Conservation (phyloP, 1,140 invertebrate genomes). For the Caenorhabditis briggsae region DNA sequence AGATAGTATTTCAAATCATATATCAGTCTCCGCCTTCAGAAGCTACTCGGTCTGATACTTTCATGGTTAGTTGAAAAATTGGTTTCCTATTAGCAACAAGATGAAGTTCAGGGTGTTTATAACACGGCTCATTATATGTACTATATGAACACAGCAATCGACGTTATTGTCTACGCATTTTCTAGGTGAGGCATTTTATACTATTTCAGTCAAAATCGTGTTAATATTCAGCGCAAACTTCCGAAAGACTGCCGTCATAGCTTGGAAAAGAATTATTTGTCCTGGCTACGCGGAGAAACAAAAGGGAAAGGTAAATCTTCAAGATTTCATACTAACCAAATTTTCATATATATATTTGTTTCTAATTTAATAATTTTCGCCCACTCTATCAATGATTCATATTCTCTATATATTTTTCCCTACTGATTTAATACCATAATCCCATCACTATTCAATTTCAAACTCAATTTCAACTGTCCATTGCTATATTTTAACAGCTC, state of each 20-base stretch:
- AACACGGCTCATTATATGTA: constrained; percentile 77
- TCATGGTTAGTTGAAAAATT: neutral
- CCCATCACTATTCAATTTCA: neutral
- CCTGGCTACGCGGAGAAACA: constrained; percentile 55
- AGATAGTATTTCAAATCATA: constrained; percentile 59
- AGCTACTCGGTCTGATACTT: constrained; percentile 4
- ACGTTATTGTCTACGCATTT: constrained; percentile 77
- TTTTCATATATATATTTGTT: neutral
- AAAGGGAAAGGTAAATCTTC: constrained; percentile 40
- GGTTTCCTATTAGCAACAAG: neutral
- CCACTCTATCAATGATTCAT: constrained; percentile 1
- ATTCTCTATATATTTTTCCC: neutral
- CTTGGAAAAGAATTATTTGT: constrained; percentile 71
- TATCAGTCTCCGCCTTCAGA: constrained; percentile 26
- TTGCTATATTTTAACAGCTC: constrained; percentile 25
- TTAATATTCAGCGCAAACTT: constrained; percentile 74
- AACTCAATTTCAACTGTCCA: neutral
- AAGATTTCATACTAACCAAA: neutral
- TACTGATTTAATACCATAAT: neutral
- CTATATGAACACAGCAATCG: constrained; percentile 77
- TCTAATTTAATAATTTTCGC: neutral
- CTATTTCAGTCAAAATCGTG: constrained; percentile 29
- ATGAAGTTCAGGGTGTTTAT: constrained; percentile 64
- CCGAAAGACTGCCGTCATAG: constrained; percentile 73
- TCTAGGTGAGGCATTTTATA: constrained; percentile 71